Conservation (phyloP, 1,140 invertebrate genomes). For the Colletes gigas region DNA sequence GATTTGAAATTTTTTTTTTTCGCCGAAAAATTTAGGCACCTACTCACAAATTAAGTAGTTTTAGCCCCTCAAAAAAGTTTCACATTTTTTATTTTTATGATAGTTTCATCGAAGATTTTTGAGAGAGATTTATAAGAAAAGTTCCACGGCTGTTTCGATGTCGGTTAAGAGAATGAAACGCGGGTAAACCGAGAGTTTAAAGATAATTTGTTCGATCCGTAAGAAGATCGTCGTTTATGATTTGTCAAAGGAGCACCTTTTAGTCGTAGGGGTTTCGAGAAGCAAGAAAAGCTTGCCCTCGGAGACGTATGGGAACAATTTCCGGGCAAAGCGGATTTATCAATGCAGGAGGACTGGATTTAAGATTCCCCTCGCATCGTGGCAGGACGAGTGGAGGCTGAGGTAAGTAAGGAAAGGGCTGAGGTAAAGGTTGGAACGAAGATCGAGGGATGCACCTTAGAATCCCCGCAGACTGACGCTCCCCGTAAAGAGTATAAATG, state of each 20-base stretch:
- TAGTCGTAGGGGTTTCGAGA: constrained; percentile 34
- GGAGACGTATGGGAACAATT: constrained; percentile 72
- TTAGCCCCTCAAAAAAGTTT: no score
- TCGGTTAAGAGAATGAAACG: background rate
- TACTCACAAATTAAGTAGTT: no score
- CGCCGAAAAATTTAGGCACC: no score
- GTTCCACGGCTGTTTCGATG: background rate
- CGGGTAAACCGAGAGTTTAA: constrained; percentile 38
- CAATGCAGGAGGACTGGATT: constrained; percentile 70
- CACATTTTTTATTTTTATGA: no score
- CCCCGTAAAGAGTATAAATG: constrained; percentile 70
- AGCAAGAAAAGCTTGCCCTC: constrained; percentile 44
- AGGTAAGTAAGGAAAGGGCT: constrained; percentile 45
- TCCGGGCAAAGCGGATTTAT: constrained; percentile 71
- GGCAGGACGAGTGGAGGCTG: constrained; percentile 31
- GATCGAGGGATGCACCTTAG: constrained; percentile 55
- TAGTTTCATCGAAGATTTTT: no score
- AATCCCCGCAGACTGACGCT: constrained; percentile 64
- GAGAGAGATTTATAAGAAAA: no score
- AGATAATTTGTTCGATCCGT: constrained; percentile 51
- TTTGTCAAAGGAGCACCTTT: constrained; percentile 38
- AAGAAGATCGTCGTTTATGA: constrained; percentile 40
- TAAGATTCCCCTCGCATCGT: constrained; percentile 68
- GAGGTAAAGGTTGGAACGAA: constrained; percentile 40
- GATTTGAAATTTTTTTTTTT: no score